Percentiles rank a stretch among this genome's conserved stretches.
These are phyloP conservation scores for Falco punctatus DNA, from an alignment of 2,113 vertebrate species.

Conservation along the genomic window DNA sequence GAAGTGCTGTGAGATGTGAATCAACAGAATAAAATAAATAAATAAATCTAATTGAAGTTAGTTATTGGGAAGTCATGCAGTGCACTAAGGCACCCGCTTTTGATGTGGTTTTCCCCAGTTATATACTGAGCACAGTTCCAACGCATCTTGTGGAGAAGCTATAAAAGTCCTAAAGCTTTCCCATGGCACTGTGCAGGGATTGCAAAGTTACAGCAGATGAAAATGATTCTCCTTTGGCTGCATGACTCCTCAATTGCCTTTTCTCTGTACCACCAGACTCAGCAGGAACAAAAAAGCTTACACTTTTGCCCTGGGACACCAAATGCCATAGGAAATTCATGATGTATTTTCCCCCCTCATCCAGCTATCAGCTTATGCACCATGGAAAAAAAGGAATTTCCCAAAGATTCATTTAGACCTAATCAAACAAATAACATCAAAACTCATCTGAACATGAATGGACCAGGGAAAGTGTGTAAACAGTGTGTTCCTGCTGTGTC, in stretches of 20 bases:
- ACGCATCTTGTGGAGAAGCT: not conserved
- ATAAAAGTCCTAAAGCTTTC: not conserved
- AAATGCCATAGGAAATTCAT: not conserved
- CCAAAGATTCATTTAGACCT: not conserved
- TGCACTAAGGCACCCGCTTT: not conserved
- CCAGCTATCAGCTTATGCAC: not conserved
- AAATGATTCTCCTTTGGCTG: not conserved
- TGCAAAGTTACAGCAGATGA: not conserved
- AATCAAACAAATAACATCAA: not conserved
- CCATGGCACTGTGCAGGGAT: not conserved
- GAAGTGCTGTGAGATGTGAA: not conserved
- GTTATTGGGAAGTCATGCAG: not conserved
- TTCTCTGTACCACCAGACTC: not conserved
- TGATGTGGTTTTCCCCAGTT: not conserved
- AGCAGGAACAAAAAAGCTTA: not conserved
- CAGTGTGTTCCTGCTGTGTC: not conserved
- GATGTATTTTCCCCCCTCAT: not conserved
- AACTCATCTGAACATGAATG: not conserved
- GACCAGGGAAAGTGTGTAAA: rapidly evolving
- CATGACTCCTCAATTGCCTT: not conserved
- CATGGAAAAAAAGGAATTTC: not conserved
- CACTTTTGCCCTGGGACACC: not conserved
- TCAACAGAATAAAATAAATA: not conserved
- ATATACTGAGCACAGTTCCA: not conserved
- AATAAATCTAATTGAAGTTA: not conserved